Evolutionary conservation across 2,888 invertebrate species (phyloP), one percentile per base, ranked within the genome.

Genomic region (Oeneis ivallda): DNA sequence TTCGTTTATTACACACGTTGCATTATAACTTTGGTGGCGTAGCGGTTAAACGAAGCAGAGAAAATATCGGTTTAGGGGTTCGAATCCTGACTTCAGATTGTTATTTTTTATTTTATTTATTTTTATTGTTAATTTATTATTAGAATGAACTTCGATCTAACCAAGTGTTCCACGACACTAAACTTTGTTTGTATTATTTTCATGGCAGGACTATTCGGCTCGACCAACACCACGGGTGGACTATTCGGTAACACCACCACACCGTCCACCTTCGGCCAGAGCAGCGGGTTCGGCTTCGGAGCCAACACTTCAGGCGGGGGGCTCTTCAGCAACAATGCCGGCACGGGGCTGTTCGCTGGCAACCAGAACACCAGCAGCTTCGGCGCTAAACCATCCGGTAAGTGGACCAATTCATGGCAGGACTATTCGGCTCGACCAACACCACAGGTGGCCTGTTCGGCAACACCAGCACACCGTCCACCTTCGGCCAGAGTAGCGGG

Each of bases 401-500:
- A 86, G 32, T 81, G 2, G 57, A n/a, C n/a, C n/a, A n/a, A n/a
- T n/a, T 13, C 49, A 17, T 52, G 0, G 1, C 19, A 80, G 93
- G 94, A 66, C 84, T 95, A 1, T 95, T 95, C 84, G 95, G 95
- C 6, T 87, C 93, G 0, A 86, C 93, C 0, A 92, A 79, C 71
- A 82, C 87, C 0, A 69, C 81, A 0, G 82, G 84, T 0, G 86
- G 90, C 0, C 75, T 91, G 0, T 91, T 90, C 77, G 91, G 91
- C 3, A 74, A 69, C 1, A 66, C 80, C 0, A 54, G 84, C 0
- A 74, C 86, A 0, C 67, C 87, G 0, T 79, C 94, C 0, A 91
- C 94, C 6, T 96, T 96, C 84, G 96, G 96, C 13, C 88, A 94
- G 4, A 89, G 93, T 15, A 88, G 93, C 6, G 82, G 84, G 1